Percentiles rank a stretch among this genome's conserved stretches.
Conservation (phyloP, 2,797 vertebrate species). For the Lophius americanus region DNA sequence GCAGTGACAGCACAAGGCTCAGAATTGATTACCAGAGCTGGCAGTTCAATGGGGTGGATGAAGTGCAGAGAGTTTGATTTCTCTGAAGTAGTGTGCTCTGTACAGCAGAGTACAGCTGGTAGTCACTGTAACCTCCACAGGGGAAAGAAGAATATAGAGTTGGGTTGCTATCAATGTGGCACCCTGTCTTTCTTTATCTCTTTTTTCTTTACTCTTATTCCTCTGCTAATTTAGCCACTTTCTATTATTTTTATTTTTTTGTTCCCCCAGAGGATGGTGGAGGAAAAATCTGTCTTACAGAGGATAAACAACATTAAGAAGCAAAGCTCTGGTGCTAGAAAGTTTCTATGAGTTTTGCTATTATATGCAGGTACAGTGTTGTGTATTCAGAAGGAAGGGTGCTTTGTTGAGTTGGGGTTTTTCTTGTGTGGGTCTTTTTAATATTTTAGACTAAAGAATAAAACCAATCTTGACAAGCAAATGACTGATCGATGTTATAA, state of each 20-base stretch:
- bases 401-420: conserved; percentile 22
- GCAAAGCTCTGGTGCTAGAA: conserved; percentile 50
- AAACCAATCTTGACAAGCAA: conserved; percentile 48
- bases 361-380: conserved; percentile 39
- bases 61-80: conserved; percentile 80
- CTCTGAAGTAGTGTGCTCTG: conserved; percentile 68
- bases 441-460: conserved; percentile 27
- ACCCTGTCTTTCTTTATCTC: conserved; percentile 10
- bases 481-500: conserved; percentile 51
- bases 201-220: conserved; percentile 20
- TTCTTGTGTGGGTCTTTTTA: conserved; percentile 51
- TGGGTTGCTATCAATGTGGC: conserved; percentile 38
- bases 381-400: conserved; percentile 21
- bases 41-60: conserved; percentile 85
- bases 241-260: conserved; percentile 16
- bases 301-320: conserved; percentile 53
- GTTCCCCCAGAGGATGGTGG: conserved; percentile 23
- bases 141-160: conserved; percentile 31
- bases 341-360: conserved; percentile 15
- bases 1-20: conserved; percentile 88
- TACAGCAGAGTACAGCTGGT: conserved; percentile 64
- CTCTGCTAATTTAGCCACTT: conserved; percentile 25
- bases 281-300: conserved; percentile 53
- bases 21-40: conserved; percentile 89
- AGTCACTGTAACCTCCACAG: conserved; percentile 63